Base-by-base conservation (phyloP, 2,113 vertebrate genomes). In the Neogale vison region DNA sequence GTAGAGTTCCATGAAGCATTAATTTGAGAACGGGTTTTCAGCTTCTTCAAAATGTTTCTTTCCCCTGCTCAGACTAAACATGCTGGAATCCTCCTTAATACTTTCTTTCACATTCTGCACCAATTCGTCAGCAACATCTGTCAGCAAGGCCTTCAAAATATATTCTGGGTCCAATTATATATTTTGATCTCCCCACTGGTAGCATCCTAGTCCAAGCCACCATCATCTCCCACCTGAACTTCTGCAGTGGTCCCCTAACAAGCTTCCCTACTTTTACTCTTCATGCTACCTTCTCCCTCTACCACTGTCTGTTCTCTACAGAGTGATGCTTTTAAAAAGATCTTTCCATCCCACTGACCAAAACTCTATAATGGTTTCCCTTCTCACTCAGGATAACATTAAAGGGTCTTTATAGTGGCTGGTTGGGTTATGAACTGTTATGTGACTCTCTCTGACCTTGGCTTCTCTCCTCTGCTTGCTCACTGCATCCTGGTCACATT, bases 201-300 rank as follows among this genome's bases (percentile, higher is more conserved):
- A 39, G 76, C 34, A 31, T 74, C 7, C 42, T 45, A 45, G 34
- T n/a, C 24, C 36, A 87, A 50, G 59, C 9, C 85, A 34, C 15
- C 1, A 31, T 63, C 4, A 26, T 36, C 7, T 92, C 42, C 79
- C 20, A 55, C 2, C 4, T 12, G 59, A 92, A 81, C 9, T 45
- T 45, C 42, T 26, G 9, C 9, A 31, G 0, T 20, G 9, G 57
- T 39, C 13, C 4, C 39, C 21, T 42, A 77, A 39, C 4, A 31
- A 63, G 57, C 50, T 77, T 93, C 39, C 7, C 45, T 84, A 36
- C 8, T 17, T 71, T 29, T 39, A 29, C 36, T 9, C 15, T 83
- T 45, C n/a, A 21, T 7, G 21, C 4, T 20, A 42, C 3, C 10
- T 39, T 8, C 14, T 50, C 0, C 12, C 18, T 24, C 31, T 11